A percentile compares a stretch with the other conserved stretches of the same genome.
These are phyloP conservation scores for Poeciliopsis turrubarensis DNA, from an alignment of 2,113 vertebrate species.

Conservation along the genomic window DNA sequence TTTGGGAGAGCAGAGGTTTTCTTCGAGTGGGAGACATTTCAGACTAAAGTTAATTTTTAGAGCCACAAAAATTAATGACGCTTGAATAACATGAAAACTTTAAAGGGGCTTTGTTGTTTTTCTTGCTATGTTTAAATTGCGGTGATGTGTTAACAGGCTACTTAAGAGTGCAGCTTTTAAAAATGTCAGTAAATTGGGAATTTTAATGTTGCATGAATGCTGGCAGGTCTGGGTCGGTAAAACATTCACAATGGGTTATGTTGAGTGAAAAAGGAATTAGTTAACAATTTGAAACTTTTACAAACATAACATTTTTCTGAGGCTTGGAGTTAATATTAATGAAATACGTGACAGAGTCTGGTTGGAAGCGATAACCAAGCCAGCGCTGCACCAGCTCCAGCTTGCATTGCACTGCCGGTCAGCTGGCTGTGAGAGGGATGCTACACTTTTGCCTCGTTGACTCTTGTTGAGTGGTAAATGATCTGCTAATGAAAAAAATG, in stretches of 20 bases:
- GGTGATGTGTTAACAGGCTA: neutral
- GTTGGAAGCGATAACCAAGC: too few species aligned
- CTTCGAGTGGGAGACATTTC: constrained; percentile 25
- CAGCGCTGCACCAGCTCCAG: too few species aligned
- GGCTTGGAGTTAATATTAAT: too few species aligned
- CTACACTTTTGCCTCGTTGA: too few species aligned
- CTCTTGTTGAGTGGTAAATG: neutral
- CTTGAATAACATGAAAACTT: constrained; percentile 11
- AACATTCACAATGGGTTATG: neutral
- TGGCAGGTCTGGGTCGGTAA: neutral
- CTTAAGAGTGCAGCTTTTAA: neutral
- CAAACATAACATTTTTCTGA: too few species aligned
- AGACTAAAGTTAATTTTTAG: constrained; percentile 15
- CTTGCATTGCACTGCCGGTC: too few species aligned
- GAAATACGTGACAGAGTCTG: too few species aligned
- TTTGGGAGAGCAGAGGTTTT: constrained; percentile 38
- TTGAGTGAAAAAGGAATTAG: neutral
- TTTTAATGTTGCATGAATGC: neutral
- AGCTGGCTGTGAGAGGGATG: too few species aligned
- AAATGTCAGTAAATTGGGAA: neutral
- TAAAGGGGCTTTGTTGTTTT: constrained; percentile 5
- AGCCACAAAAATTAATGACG: constrained; percentile 23
- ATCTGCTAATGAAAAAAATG: neutral
- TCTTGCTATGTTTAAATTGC: neutral
- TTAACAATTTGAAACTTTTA: too few species aligned